phyloP scores from a whole-genome alignment of 2,797 vertebrate genomes.

The Argya squamiceps region DNA sequence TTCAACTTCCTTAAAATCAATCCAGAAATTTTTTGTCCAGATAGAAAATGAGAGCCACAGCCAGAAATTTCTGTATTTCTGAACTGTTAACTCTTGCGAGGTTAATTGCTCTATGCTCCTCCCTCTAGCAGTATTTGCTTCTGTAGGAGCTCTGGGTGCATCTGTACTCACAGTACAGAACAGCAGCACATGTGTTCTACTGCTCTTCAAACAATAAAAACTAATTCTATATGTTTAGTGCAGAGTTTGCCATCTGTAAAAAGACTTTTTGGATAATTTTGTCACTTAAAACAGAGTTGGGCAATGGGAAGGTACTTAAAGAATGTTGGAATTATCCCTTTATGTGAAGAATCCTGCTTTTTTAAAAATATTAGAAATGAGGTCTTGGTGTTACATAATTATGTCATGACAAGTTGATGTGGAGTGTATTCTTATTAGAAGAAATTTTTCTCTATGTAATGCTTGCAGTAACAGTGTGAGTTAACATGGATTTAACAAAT shows the following conservation, averaged over 20 bases:
- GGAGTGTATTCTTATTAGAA: not conserved
- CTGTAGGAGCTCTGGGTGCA: not conserved
- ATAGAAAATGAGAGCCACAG: not conserved
- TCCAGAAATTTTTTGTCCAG: not conserved
- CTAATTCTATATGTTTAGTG: not conserved
- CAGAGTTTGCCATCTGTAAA: not conserved
- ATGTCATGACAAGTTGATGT: not conserved
- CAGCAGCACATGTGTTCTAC: not conserved
- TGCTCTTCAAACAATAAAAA: not conserved
- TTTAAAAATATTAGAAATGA: not conserved
- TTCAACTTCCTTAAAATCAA: not conserved
- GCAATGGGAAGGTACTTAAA: not conserved
- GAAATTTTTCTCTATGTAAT: not conserved
- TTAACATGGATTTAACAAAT: too few species aligned
- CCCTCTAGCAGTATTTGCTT: not conserved
- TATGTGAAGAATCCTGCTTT: not conserved
- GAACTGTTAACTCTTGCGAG: not conserved
- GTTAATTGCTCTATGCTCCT: not conserved
- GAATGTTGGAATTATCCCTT: not conserved
- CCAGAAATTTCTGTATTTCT: not conserved
- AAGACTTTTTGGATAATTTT: not conserved
- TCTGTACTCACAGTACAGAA: not conserved
- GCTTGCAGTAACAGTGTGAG: not conserved
- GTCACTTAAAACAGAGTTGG: not conserved
- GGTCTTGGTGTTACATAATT: not conserved